These are phyloP conservation scores for Arrhopalites spinosus DNA, from an alignment of 2,888 invertebrate genomes.

Conservation along the genomic window DNA sequence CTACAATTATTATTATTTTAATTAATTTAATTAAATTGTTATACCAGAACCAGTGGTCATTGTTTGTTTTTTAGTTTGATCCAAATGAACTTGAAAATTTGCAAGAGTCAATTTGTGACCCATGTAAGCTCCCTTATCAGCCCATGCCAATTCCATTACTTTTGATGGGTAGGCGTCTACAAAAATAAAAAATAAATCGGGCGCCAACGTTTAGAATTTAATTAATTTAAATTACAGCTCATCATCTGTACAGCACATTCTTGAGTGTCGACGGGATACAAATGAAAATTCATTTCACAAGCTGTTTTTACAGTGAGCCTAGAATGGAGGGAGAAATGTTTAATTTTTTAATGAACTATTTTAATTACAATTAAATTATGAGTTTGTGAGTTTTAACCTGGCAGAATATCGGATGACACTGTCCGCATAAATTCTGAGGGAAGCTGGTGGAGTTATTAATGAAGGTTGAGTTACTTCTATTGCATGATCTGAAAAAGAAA, in stretches of 20 bases:
- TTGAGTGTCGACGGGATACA: constrained; percentile 17
- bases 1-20: too few relatives aligned
- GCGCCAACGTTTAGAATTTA: neutral
- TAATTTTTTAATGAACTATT: too few relatives aligned
- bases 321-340: too few relatives aligned
- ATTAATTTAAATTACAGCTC: neutral
- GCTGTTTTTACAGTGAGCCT: neutral
- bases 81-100: constrained; percentile 2
- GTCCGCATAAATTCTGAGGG: constrained; percentile 5
- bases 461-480: neutral
- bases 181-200: neutral
- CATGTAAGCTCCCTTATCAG: neutral
- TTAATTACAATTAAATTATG: too few relatives aligned
- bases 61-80: neutral
- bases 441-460: neutral
- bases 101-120: neutral
- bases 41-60: neutral
- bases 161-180: neutral
- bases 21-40: too few relatives aligned
- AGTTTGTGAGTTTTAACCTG: too few relatives aligned
- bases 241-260: neutral
- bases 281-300: constrained; percentile 13
- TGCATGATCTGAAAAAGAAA: neutral
- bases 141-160: constrained; percentile 4
- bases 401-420: neutral